Evolutionary conservation across 2,888 invertebrate genomes (phyloP), one percentile per base, ranked within the genome.

Genomic region (Poecilobothrus nobilitatus): DNA sequence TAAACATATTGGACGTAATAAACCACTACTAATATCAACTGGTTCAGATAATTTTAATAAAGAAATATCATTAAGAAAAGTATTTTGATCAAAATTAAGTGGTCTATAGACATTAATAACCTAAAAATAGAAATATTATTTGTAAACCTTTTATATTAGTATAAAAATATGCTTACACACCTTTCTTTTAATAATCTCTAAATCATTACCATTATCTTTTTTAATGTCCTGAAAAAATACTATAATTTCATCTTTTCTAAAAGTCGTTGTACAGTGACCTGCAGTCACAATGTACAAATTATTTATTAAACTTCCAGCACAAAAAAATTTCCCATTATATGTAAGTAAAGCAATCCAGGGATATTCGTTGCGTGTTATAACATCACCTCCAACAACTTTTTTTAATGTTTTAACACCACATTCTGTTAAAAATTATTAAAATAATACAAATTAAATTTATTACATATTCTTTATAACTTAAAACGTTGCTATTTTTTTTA

Each of bases 261-360:
- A 72, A 2, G 73, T 71, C 62, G 72, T 69, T 21, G 75, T 73
- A 70, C 76, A 76, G 68, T 76, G 76, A 5, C 75, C 75, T 12
- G 76, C 76, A 8, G 76, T 75, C n/a, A 76, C n/a, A 0, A 76
- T 68, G 68, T 72, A 72, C 27, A 70, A 71, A 22, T 71, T 73
- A 15, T 73, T 71, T 2, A 76, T 73, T 10, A 76, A 62, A 9
- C 74, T 72, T 12, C 74, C 76, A 2, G 73, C 74, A 68, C 76
- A 76, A 61, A 74, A 75, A 37, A 76, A 71, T 66, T 74, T 73
- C 18, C 72, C 72, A 67, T 75, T 72, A 34, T 72, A 72, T 15
- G 68, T 71, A 9, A 76, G 69, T 12, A 73, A 72, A 10, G 73
- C 75, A 37, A 74, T 65, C 76, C 76, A 76, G 21, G 76, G 76